phyloP scores from a whole-genome alignment of 2,888 invertebrate genomes.

The Deroplatys truncata region DNA sequence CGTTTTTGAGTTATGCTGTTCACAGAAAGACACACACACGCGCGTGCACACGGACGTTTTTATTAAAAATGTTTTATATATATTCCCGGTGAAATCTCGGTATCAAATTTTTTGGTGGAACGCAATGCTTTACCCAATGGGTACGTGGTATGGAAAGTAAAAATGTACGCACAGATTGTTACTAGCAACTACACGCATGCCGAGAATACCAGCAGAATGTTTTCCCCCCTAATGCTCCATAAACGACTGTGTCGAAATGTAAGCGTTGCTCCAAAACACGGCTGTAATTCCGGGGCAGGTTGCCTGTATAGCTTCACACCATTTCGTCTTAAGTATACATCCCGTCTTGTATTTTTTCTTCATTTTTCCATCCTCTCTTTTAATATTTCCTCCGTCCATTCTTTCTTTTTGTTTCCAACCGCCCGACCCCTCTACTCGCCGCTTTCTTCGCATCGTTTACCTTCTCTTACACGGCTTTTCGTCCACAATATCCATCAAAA shows the following conservation, averaged over 20 bases:
- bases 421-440: background rate
- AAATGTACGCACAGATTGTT: too few relatives aligned
- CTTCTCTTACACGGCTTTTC: conserved; percentile 8
- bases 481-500: conserved; percentile 18
- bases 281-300: too few relatives aligned
- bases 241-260: background rate
- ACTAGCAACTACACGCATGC: background rate
- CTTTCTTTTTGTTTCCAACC: background rate
- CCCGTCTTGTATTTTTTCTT: background rate
- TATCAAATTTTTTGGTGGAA: too few relatives aligned
- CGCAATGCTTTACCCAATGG: too few relatives aligned
- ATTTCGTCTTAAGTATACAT: background rate
- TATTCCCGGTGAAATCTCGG: too few relatives aligned
- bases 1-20: too few relatives aligned
- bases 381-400: background rate
- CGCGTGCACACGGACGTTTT: too few relatives aligned
- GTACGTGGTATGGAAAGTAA: too few relatives aligned
- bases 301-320: background rate
- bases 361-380: background rate
- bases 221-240: background rate
- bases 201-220: background rate
- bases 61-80: too few relatives aligned
- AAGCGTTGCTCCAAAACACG: background rate
- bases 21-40: too few relatives aligned
- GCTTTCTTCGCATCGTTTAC: conserved; percentile 11